These are phyloP conservation scores for Polyergus mexicanus DNA, from an alignment of 1,140 invertebrate species.

Conservation along the genomic window DNA sequence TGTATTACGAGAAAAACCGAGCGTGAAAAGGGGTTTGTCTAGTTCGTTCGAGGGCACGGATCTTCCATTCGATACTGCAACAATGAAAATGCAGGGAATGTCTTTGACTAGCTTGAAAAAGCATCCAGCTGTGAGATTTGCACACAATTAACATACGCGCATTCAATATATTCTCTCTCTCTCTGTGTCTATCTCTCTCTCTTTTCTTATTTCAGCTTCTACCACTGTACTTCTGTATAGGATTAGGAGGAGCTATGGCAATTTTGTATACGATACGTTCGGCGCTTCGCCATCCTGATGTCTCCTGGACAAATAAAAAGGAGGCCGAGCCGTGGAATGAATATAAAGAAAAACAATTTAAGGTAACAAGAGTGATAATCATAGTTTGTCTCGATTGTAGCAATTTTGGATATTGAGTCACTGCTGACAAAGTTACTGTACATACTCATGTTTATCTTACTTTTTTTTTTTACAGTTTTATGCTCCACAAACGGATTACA, in stretches of 20 bases:
- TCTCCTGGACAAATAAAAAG: constrained; percentile 90
- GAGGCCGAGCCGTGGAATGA: constrained; percentile 94
- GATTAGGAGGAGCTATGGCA: constrained; percentile 88
- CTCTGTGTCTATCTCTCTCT: constrained; percentile 28
- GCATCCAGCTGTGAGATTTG: constrained; percentile 88
- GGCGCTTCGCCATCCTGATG: constrained; percentile 92
- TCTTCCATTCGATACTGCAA: not conserved
- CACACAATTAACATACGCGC: not conserved
- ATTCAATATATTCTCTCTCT: not conserved
- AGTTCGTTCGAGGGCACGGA: not conserved
- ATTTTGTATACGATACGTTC: constrained; percentile 89
- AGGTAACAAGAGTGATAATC: constrained; percentile 87
- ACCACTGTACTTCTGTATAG: constrained; percentile 92
- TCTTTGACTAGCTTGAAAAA: constrained; percentile 87
- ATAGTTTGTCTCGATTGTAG: not conserved
- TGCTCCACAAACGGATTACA: constrained; percentile 89
- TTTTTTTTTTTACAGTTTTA: constrained; percentile 88
- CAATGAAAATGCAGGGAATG: constrained; percentile 72
- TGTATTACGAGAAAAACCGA: not conserved
- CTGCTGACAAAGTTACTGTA: not conserved
- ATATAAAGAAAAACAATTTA: constrained; percentile 93
- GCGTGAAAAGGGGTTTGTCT: not conserved
- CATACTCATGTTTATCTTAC: constrained; percentile 54
- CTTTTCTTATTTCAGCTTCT: constrained; percentile 88
- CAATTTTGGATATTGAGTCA: not conserved